Evolutionary conservation across 92 coral and sea anemone genomes (phyloP).

Genomic region (Porites divaricata): DNA sequence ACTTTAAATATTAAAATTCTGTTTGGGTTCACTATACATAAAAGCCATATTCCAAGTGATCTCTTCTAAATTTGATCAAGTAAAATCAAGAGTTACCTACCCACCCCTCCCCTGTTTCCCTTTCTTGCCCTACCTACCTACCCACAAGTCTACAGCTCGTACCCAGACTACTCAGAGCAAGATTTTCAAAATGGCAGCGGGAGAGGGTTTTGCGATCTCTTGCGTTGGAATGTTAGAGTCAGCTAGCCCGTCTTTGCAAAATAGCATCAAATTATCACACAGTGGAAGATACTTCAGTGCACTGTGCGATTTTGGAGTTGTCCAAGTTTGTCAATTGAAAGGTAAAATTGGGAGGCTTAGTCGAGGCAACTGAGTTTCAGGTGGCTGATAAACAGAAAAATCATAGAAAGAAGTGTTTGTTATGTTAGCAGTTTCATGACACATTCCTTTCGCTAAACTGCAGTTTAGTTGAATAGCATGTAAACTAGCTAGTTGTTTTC

Average conservation of each 20-base stretch:
- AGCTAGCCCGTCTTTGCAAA: constrained; percentile 65
- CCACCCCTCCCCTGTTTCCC: constrained; percentile 16
- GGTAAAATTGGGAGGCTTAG: constrained; percentile 14
- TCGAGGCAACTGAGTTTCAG: background rate
- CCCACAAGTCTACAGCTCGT: background rate
- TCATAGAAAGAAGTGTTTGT: too few species aligned
- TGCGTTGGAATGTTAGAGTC: constrained; percentile 43
- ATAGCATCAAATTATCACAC: constrained; percentile 57
- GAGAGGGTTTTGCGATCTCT: background rate
- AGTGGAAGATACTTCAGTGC: constrained; percentile 42
- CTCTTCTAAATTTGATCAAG: too few species aligned
- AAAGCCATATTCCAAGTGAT: too few species aligned
- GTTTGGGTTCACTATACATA: too few species aligned
- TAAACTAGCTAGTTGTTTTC: too few species aligned
- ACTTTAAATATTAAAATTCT: too few species aligned
- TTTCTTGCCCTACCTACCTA: background rate
- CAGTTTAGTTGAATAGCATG: too few species aligned
- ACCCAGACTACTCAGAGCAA: constrained; percentile 28
- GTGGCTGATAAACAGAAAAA: too few species aligned
- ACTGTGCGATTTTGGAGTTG: constrained; percentile 68
- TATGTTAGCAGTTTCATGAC: too few species aligned
- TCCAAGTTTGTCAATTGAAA: constrained; percentile 30
- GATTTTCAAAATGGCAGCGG: constrained; percentile 68
- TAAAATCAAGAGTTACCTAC: background rate
- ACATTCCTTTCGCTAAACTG: too few species aligned